Evolutionary conservation across 1,140 invertebrate species (phyloP).

Genomic region (Aphelinus certus): DNA sequence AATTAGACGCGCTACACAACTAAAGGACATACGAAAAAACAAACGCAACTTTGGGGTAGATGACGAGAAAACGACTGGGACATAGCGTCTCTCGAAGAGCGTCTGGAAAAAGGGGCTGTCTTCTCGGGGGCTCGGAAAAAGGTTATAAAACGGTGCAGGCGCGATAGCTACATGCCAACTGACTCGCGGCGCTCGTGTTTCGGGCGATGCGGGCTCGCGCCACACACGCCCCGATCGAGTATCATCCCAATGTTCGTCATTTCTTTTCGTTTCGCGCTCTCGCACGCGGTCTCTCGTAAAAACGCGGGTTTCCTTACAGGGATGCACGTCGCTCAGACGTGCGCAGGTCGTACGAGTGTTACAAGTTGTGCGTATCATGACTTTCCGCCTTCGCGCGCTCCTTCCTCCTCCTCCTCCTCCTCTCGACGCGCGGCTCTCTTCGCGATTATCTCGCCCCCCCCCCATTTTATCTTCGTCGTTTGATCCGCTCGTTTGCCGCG

Average conservation of each 20-base stretch:
- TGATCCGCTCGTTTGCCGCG: too few relatives aligned
- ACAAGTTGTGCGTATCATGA: constrained; percentile 47
- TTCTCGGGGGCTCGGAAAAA: neutral
- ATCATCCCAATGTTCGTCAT: neutral
- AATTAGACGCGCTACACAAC: neutral
- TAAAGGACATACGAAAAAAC: constrained; percentile 11
- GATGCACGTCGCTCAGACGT: constrained; percentile 14
- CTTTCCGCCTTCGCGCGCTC: neutral
- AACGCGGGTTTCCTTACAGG: constrained; percentile 12
- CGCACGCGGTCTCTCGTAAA: constrained; percentile 12
- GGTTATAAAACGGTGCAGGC: constrained; percentile 28
- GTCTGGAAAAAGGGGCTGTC: neutral
- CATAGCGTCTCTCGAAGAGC: neutral
- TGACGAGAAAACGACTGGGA: constrained; percentile 29
- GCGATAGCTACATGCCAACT: constrained; percentile 20
- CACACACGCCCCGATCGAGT: neutral
- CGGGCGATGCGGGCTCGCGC: neutral
- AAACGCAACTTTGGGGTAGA: neutral
- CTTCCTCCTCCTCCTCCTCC: too few relatives aligned
- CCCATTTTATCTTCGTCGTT: too few relatives aligned
- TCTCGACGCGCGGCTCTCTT: too few relatives aligned
- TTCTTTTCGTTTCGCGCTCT: constrained; percentile 7
- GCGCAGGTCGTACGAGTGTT: constrained; percentile 16
- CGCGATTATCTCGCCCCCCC: too few relatives aligned
- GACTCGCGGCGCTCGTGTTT: neutral